phyloP scores from a whole-genome alignment of 2,888 invertebrate species.

The Apamea crenata region DNA sequence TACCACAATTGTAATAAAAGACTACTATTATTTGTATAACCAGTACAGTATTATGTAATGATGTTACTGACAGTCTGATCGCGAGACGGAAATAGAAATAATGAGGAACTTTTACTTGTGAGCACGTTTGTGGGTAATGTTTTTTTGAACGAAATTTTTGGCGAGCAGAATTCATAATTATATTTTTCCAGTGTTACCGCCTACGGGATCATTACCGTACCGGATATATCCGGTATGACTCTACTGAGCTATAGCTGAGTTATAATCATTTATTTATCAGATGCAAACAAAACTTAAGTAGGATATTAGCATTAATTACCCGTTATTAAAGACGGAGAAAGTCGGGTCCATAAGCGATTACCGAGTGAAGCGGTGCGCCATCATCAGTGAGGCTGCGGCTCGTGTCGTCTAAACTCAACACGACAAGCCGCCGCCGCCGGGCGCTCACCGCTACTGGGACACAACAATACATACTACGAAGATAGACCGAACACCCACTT shows the following conservation, averaged over 20 bases:
- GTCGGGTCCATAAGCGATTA: background rate
- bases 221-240: too few relatives aligned
- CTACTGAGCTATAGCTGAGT: background rate
- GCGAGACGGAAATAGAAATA: conserved; percentile 18
- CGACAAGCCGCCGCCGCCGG: background rate
- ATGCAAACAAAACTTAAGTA: background rate
- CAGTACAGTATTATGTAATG: conserved; percentile 2
- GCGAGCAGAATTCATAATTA: background rate
- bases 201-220: background rate
- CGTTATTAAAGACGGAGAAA: too few relatives aligned
- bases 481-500: background rate
- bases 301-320: background rate
- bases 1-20: background rate
- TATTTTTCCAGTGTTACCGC: conserved; percentile 1
- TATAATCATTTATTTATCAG: background rate
- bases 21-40: background rate
- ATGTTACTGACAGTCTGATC: conserved; percentile 12
- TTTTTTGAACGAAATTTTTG: background rate
- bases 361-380: background rate
- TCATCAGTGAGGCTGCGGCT: background rate
- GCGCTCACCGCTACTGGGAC: background rate
- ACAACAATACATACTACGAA: background rate
- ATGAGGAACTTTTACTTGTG: conserved; percentile 21
- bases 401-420: background rate
- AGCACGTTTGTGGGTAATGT: conserved; percentile 3